A percentile compares a stretch with the other conserved stretches of the same genome.
Evolutionary conservation across 2,113 vertebrate genomes (phyloP).

Genomic region (Eublepharis macularius): DNA sequence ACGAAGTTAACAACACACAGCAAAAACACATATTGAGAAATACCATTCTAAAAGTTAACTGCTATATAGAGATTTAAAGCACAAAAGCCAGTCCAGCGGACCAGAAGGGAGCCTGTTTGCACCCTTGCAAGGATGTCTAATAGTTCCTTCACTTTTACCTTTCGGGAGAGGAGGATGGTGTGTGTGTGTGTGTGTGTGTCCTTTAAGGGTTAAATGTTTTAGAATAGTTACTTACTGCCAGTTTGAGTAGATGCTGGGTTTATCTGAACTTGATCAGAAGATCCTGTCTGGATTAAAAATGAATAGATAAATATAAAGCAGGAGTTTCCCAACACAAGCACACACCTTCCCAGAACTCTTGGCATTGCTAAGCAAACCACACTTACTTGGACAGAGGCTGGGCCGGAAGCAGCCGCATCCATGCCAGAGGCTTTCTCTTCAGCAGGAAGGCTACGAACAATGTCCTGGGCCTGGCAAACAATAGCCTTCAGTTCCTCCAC

Average conservation of each 20-base stretch:
- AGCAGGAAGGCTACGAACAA: slow-evolving; percentile 71
- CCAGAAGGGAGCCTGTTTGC: background rate
- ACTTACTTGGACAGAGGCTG: slow-evolving; percentile 64
- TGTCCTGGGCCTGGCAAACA: slow-evolving; percentile 84
- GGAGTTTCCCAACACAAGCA: slow-evolving; percentile 24
- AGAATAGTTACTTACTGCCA: slow-evolving; percentile 77
- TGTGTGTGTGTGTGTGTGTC: background rate
- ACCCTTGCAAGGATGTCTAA: background rate
- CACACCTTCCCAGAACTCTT: slow-evolving; percentile 27
- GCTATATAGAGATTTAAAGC: background rate
- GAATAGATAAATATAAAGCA: slow-evolving; percentile 52
- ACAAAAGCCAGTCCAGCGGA: background rate
- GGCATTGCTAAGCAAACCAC: background rate
- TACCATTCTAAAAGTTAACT: background rate
- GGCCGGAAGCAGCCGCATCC: slow-evolving; percentile 46
- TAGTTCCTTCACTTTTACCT: background rate
- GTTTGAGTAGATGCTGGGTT: slow-evolving; percentile 79
- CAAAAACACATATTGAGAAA: slow-evolving; percentile 29
- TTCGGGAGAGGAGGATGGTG: background rate
- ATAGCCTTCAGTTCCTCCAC: slow-evolving; percentile 84
- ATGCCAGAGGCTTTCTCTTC: slow-evolving; percentile 42
- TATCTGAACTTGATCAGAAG: slow-evolving; percentile 83
- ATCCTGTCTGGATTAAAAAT: slow-evolving; percentile 80
- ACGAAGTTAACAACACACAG: background rate
- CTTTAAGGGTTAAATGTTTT: slow-evolving; percentile 45